These are phyloP conservation scores for Acleris cristana DNA, from an alignment of 2,888 invertebrate species.

Conservation along the genomic window DNA sequence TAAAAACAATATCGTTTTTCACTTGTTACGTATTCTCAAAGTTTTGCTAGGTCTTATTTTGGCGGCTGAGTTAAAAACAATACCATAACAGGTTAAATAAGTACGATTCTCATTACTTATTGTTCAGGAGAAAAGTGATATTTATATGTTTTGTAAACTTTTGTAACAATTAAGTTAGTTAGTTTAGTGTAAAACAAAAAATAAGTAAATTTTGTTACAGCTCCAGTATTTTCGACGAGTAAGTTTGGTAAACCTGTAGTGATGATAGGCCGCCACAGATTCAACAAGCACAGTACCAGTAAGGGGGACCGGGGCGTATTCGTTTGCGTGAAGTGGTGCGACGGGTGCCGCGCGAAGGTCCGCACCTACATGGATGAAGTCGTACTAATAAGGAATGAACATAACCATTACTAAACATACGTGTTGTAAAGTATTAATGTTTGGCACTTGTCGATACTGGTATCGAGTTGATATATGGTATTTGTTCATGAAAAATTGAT, in stretches of 20 bases:
- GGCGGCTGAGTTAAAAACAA: too few species aligned
- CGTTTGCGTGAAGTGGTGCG: slow-evolving; percentile 46
- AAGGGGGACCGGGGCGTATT: slow-evolving; percentile 47
- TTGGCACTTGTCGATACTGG: too few species aligned
- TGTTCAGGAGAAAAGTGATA: too few species aligned
- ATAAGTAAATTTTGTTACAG: slow-evolving; percentile 30
- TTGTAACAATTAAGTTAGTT: too few species aligned
- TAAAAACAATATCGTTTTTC: too few species aligned
- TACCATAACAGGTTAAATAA: too few species aligned
- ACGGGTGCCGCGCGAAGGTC: slow-evolving; percentile 46
- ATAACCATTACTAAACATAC: slow-evolving; percentile 39
- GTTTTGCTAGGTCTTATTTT: too few species aligned
- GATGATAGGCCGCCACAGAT: slow-evolving; percentile 44
- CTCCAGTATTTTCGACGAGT: slow-evolving; percentile 39
- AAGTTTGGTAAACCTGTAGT: slow-evolving; percentile 43
- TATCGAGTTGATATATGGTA: not conserved
- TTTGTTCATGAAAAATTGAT: not conserved
- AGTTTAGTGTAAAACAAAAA: not conserved
- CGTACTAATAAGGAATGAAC: slow-evolving; percentile 39
- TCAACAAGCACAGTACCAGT: slow-evolving; percentile 52
- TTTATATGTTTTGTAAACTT: too few species aligned
- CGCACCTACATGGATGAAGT: slow-evolving; percentile 42
- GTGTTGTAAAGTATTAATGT: too few species aligned
- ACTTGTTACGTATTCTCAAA: too few species aligned
- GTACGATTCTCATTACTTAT: too few species aligned